Conservation (phyloP, 2,797 vertebrate species). For the Aulostomus chinensis region DNA sequence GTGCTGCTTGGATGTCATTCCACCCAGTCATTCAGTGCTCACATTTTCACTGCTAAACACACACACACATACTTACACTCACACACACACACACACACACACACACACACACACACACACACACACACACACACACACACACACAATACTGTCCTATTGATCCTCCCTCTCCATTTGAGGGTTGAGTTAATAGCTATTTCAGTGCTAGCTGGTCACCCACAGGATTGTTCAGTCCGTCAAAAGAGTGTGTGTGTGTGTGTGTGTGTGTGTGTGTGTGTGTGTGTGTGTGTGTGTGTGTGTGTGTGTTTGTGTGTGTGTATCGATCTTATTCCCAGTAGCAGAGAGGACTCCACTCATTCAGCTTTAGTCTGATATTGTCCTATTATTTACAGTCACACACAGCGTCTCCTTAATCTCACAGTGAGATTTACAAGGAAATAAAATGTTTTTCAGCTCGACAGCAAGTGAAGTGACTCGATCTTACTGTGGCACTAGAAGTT, state of each 20-base stretch:
- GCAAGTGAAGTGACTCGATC: too few relatives aligned
- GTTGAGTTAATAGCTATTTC: constrained; percentile 63
- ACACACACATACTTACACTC: constrained; percentile 22
- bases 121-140: constrained; percentile 9
- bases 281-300: too few relatives aligned
- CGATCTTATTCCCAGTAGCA: constrained; percentile 64
- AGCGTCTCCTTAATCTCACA: constrained; percentile 23
- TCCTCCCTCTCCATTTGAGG: constrained; percentile 55
- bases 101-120: constrained; percentile 10
- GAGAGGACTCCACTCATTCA: constrained; percentile 31
- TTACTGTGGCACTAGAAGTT: too few relatives aligned
- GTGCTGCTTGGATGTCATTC: constrained; percentile 30
- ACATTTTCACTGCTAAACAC: too few relatives aligned
- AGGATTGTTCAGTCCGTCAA: constrained; percentile 50
- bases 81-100: constrained; percentile 3
- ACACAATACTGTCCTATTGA: constrained; percentile 51
- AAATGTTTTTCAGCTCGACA: not conserved
- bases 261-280: too few relatives aligned
- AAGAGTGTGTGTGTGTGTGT: constrained; percentile 59
- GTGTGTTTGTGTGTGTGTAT: constrained; percentile 59
- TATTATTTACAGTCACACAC: constrained; percentile 50
- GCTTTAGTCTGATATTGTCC: constrained; percentile 26
- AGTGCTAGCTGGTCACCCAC: constrained; percentile 51
- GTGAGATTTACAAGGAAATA: constrained; percentile 3
- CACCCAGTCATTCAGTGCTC: too few relatives aligned